Evolutionary conservation across 2,113 vertebrate genomes (phyloP), one percentile per base, ranked within the genome.

Genomic region (Hiodon tergisus): DNA sequence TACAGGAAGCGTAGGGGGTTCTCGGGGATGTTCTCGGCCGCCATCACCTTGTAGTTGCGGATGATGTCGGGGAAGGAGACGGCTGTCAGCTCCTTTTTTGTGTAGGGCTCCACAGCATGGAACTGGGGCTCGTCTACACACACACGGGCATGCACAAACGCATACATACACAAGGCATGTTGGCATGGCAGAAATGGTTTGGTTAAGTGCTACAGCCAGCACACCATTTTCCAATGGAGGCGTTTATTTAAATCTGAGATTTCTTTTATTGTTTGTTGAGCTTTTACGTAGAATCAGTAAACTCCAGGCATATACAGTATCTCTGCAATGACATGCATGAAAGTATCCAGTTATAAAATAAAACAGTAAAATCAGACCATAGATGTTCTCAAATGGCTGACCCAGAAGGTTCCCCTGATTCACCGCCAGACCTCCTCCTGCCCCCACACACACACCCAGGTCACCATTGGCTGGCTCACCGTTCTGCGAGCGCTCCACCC

Each of bases 1-100:
- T 97, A 98, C 4, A 99, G 91, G 61, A 90, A 97, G 13, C 91
- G 80, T 81, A 98, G 90, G 0, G 97, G 96, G 55, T 96, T 95
- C 72, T 89, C 89, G 3, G 88, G 91, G 59, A 86, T 89, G 61
- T 90, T 92, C 67, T 89, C 87, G 0, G 91, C 87, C 0, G 86
- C 89, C 86, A 90, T 93, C 83, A 97, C 88, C 75, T 91, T 95
- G 88, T 94, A 98, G 75, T 87, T 89, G 69, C 90, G 86, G 69
- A 99, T 91, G 52, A 91, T 90, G 67, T 96, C 87, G 0, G 95
- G 90, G 78, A 99, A 91, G 0, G 93, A 89, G 3, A 92, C 87
- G 0, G 81, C 84, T 0, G 75, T 82, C 31, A 99, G 93, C 68
- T 99, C 94, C 53, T 87, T 90, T 86, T 93, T 97, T 3, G 91